Base-by-base conservation (phyloP, 1,140 invertebrate genomes). In the Colletes latitarsis region DNA sequence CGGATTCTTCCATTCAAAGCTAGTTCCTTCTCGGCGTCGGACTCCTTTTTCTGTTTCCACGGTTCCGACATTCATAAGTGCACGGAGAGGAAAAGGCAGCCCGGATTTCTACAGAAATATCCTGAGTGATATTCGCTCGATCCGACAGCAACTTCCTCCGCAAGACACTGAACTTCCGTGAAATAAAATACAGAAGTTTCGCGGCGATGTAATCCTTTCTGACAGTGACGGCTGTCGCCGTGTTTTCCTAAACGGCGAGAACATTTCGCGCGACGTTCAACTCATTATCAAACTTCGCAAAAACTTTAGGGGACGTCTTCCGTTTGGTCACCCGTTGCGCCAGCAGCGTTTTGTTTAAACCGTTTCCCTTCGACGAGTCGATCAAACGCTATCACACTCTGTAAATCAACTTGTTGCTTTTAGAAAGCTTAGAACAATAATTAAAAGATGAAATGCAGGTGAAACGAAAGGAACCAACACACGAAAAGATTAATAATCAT, bases 81-180 rank as follows among this genome's bases (percentile, higher is more conserved):
- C 21, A 57, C 55, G 55, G 15, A 41, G 53, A 63, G 68, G 49
- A 12, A 69, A 81, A 84, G 66, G 30, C 79, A 55, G 46, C 64
- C 19, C 57, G 66, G 41, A 80, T 72, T 76, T 49, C 53, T 52
- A 57, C 72, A 63, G 79, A 69, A 84, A 82, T 70, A 73, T 49
- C 69, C 52, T 39, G 78, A 30, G 64, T 73, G 84, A 84, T 74
- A 84, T 74, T 84, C 77, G 60, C 39, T 52, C 68, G 43, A 73
- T 19, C 52, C 68, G 77, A 79, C 64, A 70, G 53, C 58, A 60
- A 82, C 52, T 73, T 55, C 49, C n/a, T 30, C 77, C 21, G 15
- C n/a, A 19, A 68, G 62, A 53, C 66, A 58, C 21, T 55, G 39
- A 81, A 84, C 68, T 81, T 74, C 12, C 19, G 19, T 15, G 57